These are phyloP conservation scores for Channa striata DNA, from an alignment of 2,797 vertebrate genomes.

Conservation along the genomic window DNA sequence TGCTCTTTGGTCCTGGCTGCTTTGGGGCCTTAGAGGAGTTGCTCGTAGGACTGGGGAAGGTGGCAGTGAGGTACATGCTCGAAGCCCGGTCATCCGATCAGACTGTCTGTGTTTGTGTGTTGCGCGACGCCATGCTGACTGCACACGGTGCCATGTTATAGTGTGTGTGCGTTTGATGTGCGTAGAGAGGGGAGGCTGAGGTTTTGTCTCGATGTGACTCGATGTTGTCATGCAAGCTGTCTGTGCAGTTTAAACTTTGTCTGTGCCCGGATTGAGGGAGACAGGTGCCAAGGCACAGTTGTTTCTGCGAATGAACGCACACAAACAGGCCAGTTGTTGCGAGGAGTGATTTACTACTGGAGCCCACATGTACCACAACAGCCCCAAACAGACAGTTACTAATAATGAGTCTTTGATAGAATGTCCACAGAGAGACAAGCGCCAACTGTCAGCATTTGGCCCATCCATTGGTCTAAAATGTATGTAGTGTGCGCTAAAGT, in stretches of 20 bases:
- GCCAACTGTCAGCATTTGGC: slow-evolving; percentile 1
- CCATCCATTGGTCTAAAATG: neutral
- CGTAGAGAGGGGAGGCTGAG: slow-evolving; percentile 17
- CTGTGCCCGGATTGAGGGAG: slow-evolving; percentile 68
- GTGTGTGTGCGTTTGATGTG: slow-evolving; percentile 24
- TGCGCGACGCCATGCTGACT: slow-evolving; percentile 59
- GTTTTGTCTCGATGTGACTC: slow-evolving; percentile 56
- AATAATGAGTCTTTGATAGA: slow-evolving; percentile 24
- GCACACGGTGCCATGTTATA: slow-evolving; percentile 49
- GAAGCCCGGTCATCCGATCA: slow-evolving; percentile 28
- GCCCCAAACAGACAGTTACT: slow-evolving; percentile 28
- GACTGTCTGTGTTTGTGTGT: slow-evolving; percentile 39
- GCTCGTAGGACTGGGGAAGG: neutral
- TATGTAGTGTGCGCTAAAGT: too few relatives aligned
- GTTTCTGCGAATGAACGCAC: slow-evolving; percentile 34
- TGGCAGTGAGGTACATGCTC: neutral
- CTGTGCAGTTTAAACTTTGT: slow-evolving; percentile 64
- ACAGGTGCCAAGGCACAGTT: slow-evolving; percentile 78
- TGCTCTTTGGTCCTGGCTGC: slow-evolving; percentile 56
- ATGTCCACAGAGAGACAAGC: neutral
- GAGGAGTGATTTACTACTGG: slow-evolving; percentile 9
- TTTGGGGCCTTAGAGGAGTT: slow-evolving; percentile 49
- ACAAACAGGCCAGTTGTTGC: slow-evolving; percentile 44
- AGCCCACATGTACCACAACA: neutral
- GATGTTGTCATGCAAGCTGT: slow-evolving; percentile 74